A percentile compares a stretch with the other conserved stretches of the same genome.
Conservation (phyloP, 2,113 vertebrate genomes). For the Athene cunicularia region DNA sequence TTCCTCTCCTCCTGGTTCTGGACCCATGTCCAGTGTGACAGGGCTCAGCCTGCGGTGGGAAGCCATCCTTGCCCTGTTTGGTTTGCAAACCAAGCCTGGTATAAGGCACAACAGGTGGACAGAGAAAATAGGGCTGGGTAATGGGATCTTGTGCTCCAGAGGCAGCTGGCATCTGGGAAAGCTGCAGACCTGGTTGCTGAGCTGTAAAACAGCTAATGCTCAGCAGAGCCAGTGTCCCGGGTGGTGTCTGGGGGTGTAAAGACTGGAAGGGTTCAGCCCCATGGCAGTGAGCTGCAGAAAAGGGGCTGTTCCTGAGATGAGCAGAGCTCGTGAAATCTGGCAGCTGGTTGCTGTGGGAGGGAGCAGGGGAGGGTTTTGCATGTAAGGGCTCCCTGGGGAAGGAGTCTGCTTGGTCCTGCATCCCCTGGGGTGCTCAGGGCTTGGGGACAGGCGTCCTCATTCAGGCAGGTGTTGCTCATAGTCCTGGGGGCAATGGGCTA, state of each 20-base stretch:
- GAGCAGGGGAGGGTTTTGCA: neutral
- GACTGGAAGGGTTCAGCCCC: neutral
- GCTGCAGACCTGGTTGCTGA: neutral
- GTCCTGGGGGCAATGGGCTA: fast-evolving
- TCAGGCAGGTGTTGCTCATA: neutral
- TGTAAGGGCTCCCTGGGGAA: neutral
- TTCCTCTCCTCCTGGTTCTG: neutral
- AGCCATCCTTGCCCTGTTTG: neutral
- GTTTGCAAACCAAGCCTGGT: neutral
- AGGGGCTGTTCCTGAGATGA: neutral
- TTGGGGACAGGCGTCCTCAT: neutral
- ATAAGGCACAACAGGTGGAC: neutral
- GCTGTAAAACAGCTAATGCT: neutral
- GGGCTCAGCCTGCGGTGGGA: neutral
- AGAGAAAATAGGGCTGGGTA: neutral
- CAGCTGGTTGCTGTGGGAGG: neutral
- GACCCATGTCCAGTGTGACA: neutral
- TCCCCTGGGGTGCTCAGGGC: neutral
- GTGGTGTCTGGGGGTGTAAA: neutral
- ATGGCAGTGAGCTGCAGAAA: neutral
- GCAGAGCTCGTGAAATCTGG: neutral
- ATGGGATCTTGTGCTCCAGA: neutral
- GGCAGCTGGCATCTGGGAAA: constrained; percentile 15
- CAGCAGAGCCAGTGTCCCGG: fast-evolving
- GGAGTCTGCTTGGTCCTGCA: neutral